Evolutionary conservation across 2,113 vertebrate genomes (phyloP).

Genomic region (Hoplias malabaricus): DNA sequence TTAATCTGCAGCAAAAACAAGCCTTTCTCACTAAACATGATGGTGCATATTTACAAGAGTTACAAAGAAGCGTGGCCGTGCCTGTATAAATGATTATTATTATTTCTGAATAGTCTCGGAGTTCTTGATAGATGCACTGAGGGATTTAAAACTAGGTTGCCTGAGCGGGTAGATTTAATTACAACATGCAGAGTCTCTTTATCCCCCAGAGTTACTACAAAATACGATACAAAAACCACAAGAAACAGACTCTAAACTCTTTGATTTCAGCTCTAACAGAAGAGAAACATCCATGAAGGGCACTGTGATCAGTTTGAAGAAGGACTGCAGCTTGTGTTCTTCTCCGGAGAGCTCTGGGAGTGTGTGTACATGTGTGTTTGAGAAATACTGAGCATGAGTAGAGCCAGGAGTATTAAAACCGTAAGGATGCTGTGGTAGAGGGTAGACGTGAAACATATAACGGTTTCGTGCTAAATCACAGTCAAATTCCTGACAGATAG

Average conservation of each 20-base stretch:
- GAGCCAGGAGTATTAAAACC: slow-evolving; percentile 8
- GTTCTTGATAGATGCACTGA: background rate
- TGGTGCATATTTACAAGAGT: slow-evolving; percentile 6
- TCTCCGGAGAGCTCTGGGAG: background rate
- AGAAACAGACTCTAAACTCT: background rate
- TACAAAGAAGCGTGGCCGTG: slow-evolving; percentile 1
- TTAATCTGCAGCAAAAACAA: slow-evolving; percentile 16
- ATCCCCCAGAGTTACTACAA: background rate
- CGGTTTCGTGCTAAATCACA: no score
- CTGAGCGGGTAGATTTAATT: slow-evolving; percentile 3
- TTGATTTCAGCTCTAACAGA: no score
- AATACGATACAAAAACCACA: background rate
- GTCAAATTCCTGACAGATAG: no score
- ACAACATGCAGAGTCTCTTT: background rate
- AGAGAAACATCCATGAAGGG: background rate
- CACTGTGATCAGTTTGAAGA: slow-evolving; percentile 13
- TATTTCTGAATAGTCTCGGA: background rate
- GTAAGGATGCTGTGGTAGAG: background rate
- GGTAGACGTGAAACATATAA: no score
- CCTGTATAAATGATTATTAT: slow-evolving; percentile 4
- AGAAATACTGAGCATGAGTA: slow-evolving; percentile 28
- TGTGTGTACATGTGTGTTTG: background rate
- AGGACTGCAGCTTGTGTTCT: slow-evolving; percentile 3
- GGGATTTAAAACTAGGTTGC: background rate
- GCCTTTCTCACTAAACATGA: background rate